These are phyloP conservation scores for Mya arenaria DNA, from an alignment of 1,140 invertebrate genomes.

Conservation along the genomic window DNA sequence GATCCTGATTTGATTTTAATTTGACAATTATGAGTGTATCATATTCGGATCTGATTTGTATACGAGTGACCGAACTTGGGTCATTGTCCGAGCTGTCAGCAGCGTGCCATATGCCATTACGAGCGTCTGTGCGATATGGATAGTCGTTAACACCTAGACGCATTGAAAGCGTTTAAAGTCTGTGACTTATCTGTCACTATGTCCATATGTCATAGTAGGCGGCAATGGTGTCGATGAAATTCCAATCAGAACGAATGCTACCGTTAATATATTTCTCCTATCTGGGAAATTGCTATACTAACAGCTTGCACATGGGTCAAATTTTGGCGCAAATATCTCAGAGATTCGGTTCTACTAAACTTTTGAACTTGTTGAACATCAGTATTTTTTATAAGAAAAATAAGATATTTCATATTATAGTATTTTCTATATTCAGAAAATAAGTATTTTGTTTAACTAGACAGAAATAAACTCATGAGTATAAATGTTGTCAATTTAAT, in stretches of 20 bases:
- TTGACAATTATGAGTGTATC: constrained; percentile 57
- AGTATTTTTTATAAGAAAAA: too few relatives aligned
- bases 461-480: too few relatives aligned
- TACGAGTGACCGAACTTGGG: constrained; percentile 29
- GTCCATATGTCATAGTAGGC: constrained; percentile 40
- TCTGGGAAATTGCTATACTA: too few relatives aligned
- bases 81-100: constrained; percentile 49
- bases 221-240: not conserved
- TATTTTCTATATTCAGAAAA: too few relatives aligned
- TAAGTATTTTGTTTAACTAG: too few relatives aligned
- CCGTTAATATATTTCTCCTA: too few relatives aligned
- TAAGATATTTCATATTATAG: too few relatives aligned
- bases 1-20: constrained; percentile 49
- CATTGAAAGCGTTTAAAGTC: constrained; percentile 32
- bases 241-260: not conserved
- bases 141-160: constrained; percentile 50
- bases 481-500: too few relatives aligned
- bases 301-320: too few relatives aligned
- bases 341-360: too few relatives aligned
- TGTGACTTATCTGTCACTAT: constrained; percentile 37
- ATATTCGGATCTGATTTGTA: constrained; percentile 24
- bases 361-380: too few relatives aligned
- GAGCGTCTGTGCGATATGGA: constrained; percentile 51
- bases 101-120: constrained; percentile 30
- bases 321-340: too few relatives aligned